Evolutionary conservation across 2,888 invertebrate species (phyloP).

Genomic region (Ectropis crepuscularia): DNA sequence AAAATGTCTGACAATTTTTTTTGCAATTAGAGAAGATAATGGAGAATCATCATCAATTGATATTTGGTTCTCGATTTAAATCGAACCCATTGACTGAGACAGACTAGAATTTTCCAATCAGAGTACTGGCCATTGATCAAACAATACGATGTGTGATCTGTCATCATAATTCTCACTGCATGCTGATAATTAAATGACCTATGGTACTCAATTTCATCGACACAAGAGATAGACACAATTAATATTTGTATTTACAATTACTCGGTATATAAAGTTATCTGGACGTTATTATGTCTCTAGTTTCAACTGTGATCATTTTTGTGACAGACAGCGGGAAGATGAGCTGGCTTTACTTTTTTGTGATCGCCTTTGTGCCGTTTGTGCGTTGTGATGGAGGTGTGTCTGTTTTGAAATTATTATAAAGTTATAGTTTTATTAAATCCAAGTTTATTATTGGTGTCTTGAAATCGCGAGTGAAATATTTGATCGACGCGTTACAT

Average conservation of each 20-base stretch:
- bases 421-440: not conserved
- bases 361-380: conserved; percentile 18
- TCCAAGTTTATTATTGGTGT: not conserved
- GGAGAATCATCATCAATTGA: too few relatives aligned
- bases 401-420: conserved; percentile 1
- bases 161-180: conserved; percentile 13
- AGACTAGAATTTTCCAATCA: not conserved
- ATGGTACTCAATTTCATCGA: conserved; percentile 16
- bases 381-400: conserved; percentile 31
- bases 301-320: conserved; percentile 20
- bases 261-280: conserved; percentile 35
- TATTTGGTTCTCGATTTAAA: too few relatives aligned
- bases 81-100: too few relatives aligned
- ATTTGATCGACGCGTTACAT: too few relatives aligned
- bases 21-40: too few relatives aligned
- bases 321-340: conserved; percentile 31
- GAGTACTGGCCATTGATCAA: not conserved
- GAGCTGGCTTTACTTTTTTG: conserved; percentile 28
- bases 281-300: conserved; percentile 26
- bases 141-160: too few relatives aligned
- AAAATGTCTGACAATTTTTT: too few relatives aligned
- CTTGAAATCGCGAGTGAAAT: too few relatives aligned
- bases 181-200: conserved; percentile 22
- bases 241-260: conserved; percentile 28
- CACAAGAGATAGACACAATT: conserved; percentile 1